phyloP scores from a whole-genome alignment of 2,113 vertebrate genomes.

The Gulo gulo region DNA sequence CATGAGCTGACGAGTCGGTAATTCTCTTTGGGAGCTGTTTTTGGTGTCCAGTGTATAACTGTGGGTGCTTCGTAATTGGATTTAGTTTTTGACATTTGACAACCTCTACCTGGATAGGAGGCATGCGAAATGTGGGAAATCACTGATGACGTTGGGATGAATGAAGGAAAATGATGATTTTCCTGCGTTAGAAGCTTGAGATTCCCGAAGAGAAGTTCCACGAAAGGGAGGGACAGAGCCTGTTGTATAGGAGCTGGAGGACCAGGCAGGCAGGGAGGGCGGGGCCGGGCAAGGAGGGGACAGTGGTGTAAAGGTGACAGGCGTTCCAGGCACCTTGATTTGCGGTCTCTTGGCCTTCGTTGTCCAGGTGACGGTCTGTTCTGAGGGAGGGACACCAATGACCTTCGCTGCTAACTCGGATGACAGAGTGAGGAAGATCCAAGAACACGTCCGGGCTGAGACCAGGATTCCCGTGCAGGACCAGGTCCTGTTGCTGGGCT shows the following conservation, averaged over 20 bases:
- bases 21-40: not conserved
- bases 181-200: not conserved
- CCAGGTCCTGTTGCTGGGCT: not conserved
- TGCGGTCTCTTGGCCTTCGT: not conserved
- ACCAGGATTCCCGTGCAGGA: slow-evolving; percentile 18
- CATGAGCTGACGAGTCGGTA: not conserved
- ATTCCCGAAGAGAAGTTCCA: not conserved
- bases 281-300: not conserved
- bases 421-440: slow-evolving; percentile 49
- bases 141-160: not conserved
- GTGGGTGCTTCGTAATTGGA: too few relatives aligned
- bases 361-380: not conserved
- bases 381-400: not conserved
- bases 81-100: too few relatives aligned
- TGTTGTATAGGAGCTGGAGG: not conserved
- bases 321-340: not conserved
- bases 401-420: not conserved
- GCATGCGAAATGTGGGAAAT: not conserved
- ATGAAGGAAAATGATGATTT: not conserved
- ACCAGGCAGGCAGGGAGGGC: too few relatives aligned
- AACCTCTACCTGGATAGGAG: too few relatives aligned
- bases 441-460: not conserved
- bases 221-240: not conserved
- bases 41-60: not conserved
- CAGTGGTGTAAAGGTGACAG: not conserved